Evolutionary conservation across 2,113 vertebrate species (phyloP), one percentile per base, ranked within the genome.

Genomic region (Apus apus): DNA sequence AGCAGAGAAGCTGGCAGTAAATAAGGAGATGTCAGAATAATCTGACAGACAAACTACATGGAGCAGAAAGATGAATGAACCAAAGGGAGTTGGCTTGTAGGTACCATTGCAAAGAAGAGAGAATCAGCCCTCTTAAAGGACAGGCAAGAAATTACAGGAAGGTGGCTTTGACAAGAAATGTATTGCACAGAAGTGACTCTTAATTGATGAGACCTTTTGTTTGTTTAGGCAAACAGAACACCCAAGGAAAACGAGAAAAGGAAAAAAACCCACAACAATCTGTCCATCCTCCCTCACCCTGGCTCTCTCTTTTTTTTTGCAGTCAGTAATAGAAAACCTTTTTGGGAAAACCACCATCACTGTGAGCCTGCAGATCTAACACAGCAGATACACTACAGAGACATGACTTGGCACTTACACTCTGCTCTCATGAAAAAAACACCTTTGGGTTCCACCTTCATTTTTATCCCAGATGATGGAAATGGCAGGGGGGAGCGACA

Each of bases 181-280:
- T 82, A 17, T 58, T 85, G 30, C 27, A 66, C 17, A 46, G 22
- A 95, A 62, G 2, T n/a, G 27, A 46, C 5, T 8, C 2, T 62
- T 74, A 62, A 11, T 45, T 83, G 66, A 38, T 22, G 11, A 1
- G 3, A 1, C 0, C 8, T 18, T 65, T 53, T 54, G 5, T 43
- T 62, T 1, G 7, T 76, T 76, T 84, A 67, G 4, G 15, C 15
- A 62, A 62, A 72, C 1, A 62, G 25, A 76, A 62, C 3, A 50
- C 5, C 4, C 0, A 1, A 58, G 8, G 2, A 2, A n/a, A 45
- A 71, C 23, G 53, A 40, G 3, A 38, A 61, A 40, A 1, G 21
- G 72, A 58, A 6, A 4, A n/a, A 38, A 5, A 8, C 5, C 18
- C 10, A 21, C n/a, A 45, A 9, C 4, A 2, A 0, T 40, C 26